A percentile compares a stretch with the other conserved stretches of the same genome.
phyloP scores from a whole-genome alignment of 2,797 vertebrate species.

The Sebastes steindachneri region DNA sequence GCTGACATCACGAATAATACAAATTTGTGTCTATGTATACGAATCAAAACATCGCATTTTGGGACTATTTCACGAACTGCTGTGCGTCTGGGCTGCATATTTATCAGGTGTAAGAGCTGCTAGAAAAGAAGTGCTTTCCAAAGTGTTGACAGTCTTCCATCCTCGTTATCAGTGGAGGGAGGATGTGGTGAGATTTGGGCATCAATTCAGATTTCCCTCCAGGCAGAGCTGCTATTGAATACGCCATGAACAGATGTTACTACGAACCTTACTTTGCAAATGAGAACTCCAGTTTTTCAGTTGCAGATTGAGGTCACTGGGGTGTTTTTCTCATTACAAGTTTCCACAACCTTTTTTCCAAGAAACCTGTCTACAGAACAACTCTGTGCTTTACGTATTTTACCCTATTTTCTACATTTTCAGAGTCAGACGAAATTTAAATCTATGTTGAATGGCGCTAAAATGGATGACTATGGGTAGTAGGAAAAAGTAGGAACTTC shows the following conservation, averaged over 20 bases:
- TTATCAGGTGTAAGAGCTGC: not conserved
- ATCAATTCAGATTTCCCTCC: not conserved
- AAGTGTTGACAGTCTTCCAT: not conserved
- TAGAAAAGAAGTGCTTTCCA: not conserved
- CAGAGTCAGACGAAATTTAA: not conserved
- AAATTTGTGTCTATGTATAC: too few species aligned
- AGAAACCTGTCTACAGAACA: not conserved
- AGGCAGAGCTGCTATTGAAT: not conserved
- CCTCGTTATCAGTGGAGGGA: not conserved
- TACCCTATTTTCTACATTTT: not conserved
- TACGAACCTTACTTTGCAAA: not conserved
- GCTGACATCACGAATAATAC: too few species aligned
- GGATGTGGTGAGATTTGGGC: not conserved
- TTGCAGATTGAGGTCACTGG: not conserved
- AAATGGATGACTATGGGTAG: not conserved
- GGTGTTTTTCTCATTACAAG: not conserved
- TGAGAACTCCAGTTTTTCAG: not conserved
- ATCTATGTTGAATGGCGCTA: not conserved
- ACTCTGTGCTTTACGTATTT: not conserved
- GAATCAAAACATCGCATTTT: too few species aligned
- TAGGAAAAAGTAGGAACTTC: not conserved
- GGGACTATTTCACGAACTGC: too few species aligned
- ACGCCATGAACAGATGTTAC: not conserved
- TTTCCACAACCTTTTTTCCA: not conserved
- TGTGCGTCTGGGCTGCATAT: not conserved